Percentiles rank a stretch among this genome's conserved stretches.
These are phyloP conservation scores for Phataginus tetradactyla DNA, from an alignment of 2,797 vertebrate species.

Conservation along the genomic window DNA sequence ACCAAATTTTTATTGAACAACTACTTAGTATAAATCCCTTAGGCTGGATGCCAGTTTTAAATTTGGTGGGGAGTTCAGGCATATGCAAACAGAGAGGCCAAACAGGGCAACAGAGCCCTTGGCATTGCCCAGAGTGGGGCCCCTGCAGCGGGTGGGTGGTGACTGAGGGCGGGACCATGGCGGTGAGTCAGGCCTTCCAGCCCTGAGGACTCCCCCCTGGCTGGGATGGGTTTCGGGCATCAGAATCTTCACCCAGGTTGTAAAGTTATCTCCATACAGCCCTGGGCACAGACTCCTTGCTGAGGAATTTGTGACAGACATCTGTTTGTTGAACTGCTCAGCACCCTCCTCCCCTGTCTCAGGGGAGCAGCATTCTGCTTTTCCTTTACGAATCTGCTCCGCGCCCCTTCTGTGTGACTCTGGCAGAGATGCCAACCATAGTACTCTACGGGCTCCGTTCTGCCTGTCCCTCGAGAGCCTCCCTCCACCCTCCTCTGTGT, in stretches of 20 bases:
- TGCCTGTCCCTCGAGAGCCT: background rate
- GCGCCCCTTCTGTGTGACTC: background rate
- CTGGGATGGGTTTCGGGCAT: background rate
- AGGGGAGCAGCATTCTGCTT: background rate
- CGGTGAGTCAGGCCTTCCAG: background rate
- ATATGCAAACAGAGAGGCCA: background rate
- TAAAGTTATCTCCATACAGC: background rate
- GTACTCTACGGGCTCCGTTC: background rate
- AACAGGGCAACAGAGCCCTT: background rate
- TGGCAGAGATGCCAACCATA: background rate
- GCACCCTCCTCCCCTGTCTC: background rate
- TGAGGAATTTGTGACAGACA: background rate
- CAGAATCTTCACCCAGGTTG: background rate
- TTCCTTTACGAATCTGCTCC: background rate
- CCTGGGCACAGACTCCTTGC: background rate
- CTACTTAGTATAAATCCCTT: background rate
- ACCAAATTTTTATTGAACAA: background rate
- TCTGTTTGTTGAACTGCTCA: background rate
- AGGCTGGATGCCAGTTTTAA: slow-evolving; percentile 15
- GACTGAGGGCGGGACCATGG: background rate
- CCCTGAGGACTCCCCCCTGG: background rate
- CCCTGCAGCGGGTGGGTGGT: accelerated
- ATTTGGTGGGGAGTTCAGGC: background rate
- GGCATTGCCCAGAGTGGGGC: background rate
- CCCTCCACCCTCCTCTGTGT: background rate